Base-by-base conservation (phyloP, 2,888 invertebrate genomes). In the Tetranychus truncatus region DNA sequence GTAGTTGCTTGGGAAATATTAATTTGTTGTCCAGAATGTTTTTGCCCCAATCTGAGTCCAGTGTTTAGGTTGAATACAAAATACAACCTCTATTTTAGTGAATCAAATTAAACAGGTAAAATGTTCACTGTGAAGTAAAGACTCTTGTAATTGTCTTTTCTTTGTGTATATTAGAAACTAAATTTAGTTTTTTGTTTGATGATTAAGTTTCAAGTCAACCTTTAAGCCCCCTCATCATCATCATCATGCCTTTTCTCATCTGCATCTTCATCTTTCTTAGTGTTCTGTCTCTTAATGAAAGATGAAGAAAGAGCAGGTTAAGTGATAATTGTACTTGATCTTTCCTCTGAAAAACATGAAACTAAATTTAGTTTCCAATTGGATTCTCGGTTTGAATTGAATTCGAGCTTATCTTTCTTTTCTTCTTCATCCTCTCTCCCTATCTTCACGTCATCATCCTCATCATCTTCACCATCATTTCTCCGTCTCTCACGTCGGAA, bases 281-380 rank as follows among this genome's bases (percentile, higher is more conserved):
- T 55, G 15, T 55, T 55, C 15, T 15, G 11, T 55, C 11, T 55
- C 55, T 55, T 55, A 9, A 34, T 34, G 34, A 34, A 34, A 34
- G 34, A 34, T 34, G 34, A 34, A 34, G 34, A 55, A 7, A 55
- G 55, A 55, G 15, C 55, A 55, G 55, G 9, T 15, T 55, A 55
- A 55, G 55, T 55, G 55, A 55, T 55, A 55, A 55, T 55, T 55
- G 55, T 55, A 15, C 15, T 55, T 34, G 55, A 55, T 15, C 15
- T 55, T 55, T 55, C 15, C 55, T 15, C 55, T 55, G 55, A 55
- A 9, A 55, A 55, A 55, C 55, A 15, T 55, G 55, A 55, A 55
- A 55, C 55, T 55, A 55, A 55, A 55, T 55, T 55, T 55, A 55
- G 55, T 55, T 55, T 55, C 55, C 55, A 55, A 55, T 55, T 55